Base-by-base conservation (phyloP, 1,140 invertebrate genomes). In the Limonius californicus region DNA sequence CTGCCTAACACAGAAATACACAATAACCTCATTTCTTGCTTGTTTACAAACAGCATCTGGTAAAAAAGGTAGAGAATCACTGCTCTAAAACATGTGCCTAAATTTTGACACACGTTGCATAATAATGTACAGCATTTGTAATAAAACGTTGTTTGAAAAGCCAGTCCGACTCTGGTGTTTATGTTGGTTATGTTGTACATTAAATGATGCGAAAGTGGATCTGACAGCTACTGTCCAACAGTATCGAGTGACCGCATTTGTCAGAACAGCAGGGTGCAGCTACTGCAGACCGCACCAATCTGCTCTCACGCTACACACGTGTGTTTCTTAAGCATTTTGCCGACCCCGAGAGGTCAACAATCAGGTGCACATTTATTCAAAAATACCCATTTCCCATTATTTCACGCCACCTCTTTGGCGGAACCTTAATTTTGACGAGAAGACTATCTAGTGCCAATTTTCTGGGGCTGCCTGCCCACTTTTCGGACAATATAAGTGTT, bases 191-290 rank as follows among this genome's bases (percentile, higher is more conserved):
- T 27, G 23, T 27, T 27, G 23, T 27, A 27, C 23, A 27, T 27
- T 27, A 27, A 27, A 27, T 27, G 23, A 50, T 50, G 45, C 45
- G n/a, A 50, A 50, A 50, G 45, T 50, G 45, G 9, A 50, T 50
- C 16, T 50, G 45, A 50, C 45, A 50, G 16, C 16, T 50, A 18
- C 45, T 50, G 45, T 55, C 54, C 61, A 11, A 54, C 32, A 23
- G 53, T 61, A 61, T 61, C 61, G 45, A 55, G 55, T 57, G 61
- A 57, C 61, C 61, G 35, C 61, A 62, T 62, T 62, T 62, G 61
- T 62, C 61, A 57, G 55, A 57, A 62, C 61, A 62, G 55, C 61
- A 54, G 61, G 61, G 61, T 15, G 61, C 45, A 30, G 61, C 61
- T 62, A 62, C 61, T 57, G 61, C 61, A 39, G 35, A 12, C 53